These are phyloP conservation scores for Charaxes varanes DNA, from an alignment of 1,140 invertebrate species.

Conservation along the genomic window DNA sequence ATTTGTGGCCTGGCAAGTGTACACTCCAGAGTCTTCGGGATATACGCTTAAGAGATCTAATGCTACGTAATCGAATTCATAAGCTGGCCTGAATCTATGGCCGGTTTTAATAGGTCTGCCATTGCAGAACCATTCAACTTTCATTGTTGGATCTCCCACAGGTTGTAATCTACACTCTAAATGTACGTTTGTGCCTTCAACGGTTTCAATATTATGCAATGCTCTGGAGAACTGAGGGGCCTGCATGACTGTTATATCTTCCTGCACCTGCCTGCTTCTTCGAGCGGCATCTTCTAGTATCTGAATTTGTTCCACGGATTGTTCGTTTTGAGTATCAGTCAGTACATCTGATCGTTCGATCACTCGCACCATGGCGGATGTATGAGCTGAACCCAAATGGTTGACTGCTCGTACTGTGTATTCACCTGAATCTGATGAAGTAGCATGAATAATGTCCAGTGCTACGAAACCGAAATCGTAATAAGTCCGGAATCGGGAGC, in stretches of 20 bases:
- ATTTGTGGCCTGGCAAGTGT: conserved; percentile 94
- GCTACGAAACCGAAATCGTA: conserved; percentile 96
- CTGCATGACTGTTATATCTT: conserved; percentile 87
- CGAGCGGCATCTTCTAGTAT: conserved; percentile 92
- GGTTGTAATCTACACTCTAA: conserved; percentile 94
- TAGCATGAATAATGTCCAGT: conserved; percentile 91
- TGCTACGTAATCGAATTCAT: conserved; percentile 98
- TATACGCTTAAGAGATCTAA: conserved; percentile 96
- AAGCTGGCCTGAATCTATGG: conserved; percentile 95
- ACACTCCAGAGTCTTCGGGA: conserved; percentile 96
- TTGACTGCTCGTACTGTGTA: conserved; percentile 95
- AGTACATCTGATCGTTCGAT: conserved; percentile 90
- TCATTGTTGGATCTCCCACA: conserved; percentile 95
- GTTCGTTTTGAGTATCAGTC: conserved; percentile 95
- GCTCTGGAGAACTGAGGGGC: conserved; percentile 91
- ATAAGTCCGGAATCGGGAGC: conserved; percentile 94
- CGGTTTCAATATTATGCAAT: conserved; percentile 91
- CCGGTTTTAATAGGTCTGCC: conserved; percentile 90
- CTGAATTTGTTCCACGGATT: conserved; percentile 95
- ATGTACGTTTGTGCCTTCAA: conserved; percentile 94
- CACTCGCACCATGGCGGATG: conserved; percentile 90
- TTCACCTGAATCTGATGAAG: conserved; percentile 92
- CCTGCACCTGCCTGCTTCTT: conserved; percentile 80
- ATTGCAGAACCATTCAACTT: conserved; percentile 98
- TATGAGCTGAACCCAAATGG: conserved; percentile 92